Evolutionary conservation across 2,113 vertebrate genomes (phyloP).

Genomic region (Prochilodus magdalenae): DNA sequence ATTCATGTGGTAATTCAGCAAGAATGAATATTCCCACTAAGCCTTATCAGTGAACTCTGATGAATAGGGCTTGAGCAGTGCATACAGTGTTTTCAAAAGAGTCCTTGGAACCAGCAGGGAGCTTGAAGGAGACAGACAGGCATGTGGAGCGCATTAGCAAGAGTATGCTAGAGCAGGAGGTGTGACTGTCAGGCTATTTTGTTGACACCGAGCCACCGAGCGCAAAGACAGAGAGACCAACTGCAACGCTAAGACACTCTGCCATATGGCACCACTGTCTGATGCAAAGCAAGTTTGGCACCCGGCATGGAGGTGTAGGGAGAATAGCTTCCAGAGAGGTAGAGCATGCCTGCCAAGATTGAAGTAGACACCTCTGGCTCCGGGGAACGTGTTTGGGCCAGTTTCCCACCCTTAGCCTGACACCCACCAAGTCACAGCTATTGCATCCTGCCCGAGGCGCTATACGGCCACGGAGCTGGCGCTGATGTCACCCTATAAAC

Average conservation of each 20-base stretch:
- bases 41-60: background rate
- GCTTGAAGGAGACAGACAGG: constrained; percentile 41
- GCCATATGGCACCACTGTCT: constrained; percentile 62
- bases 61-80: background rate
- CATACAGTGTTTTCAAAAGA: constrained; percentile 1
- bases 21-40: background rate
- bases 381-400: constrained; percentile 40
- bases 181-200: constrained; percentile 55
- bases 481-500: constrained; percentile 39
- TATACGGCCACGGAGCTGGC: constrained; percentile 38
- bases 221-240: constrained; percentile 38
- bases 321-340: constrained; percentile 38
- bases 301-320: constrained; percentile 49
- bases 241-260: constrained; percentile 39
- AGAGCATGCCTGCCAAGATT: constrained; percentile 43
- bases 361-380: constrained; percentile 49
- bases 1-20: background rate
- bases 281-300: constrained; percentile 43
- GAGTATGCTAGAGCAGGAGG: constrained; percentile 56
- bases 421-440: constrained; percentile 52
- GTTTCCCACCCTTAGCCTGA: constrained; percentile 58
- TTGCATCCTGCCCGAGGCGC: constrained; percentile 49
- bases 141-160: constrained; percentile 56
- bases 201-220: constrained; percentile 47
- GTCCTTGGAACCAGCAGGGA: constrained; percentile 17